A percentile compares a stretch with the other conserved stretches of the same genome.
phyloP scores from a whole-genome alignment of 1,140 invertebrate genomes.

The Dreissena rostriformis region DNA sequence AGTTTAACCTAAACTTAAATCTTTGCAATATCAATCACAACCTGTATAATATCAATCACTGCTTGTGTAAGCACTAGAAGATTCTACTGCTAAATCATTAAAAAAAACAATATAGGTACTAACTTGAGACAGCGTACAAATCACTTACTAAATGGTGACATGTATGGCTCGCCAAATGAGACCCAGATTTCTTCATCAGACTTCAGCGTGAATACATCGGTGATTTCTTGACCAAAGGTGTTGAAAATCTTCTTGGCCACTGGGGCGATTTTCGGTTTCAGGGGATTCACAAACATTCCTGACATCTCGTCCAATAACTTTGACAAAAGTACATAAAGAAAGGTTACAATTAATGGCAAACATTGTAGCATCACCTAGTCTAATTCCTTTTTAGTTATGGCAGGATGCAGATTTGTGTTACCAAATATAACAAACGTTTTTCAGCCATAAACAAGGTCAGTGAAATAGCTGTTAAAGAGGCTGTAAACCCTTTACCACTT shows the following conservation, averaged over 20 bases:
- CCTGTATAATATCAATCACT: neutral
- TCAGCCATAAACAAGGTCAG: too few relatives aligned
- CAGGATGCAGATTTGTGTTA: too few relatives aligned
- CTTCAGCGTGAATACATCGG: constrained; percentile 67
- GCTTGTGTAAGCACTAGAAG: too few relatives aligned
- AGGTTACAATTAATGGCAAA: too few relatives aligned
- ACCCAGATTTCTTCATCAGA: constrained; percentile 78
- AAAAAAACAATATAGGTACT: neutral
- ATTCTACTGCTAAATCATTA: neutral
- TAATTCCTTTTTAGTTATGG: too few relatives aligned
- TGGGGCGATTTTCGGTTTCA: constrained; percentile 70
- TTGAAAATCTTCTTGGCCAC: constrained; percentile 74
- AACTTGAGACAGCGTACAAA: neutral
- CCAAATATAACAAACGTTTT: too few relatives aligned
- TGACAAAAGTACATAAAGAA: constrained; percentile 30
- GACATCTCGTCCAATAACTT: constrained; percentile 76
- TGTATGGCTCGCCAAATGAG: constrained; percentile 79
- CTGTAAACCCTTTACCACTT: too few relatives aligned
- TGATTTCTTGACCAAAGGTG: constrained; percentile 73
- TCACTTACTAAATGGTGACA: constrained; percentile 78
- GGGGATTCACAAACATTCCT: constrained; percentile 57
- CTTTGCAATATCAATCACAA: too few relatives aligned
- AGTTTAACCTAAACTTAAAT: too few relatives aligned
- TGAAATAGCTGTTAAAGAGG: too few relatives aligned
- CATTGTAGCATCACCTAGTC: too few relatives aligned